Percentiles rank a stretch among this genome's conserved stretches.
phyloP scores from a whole-genome alignment of 2,113 vertebrate genomes.

The Xenus cinereus region DNA sequence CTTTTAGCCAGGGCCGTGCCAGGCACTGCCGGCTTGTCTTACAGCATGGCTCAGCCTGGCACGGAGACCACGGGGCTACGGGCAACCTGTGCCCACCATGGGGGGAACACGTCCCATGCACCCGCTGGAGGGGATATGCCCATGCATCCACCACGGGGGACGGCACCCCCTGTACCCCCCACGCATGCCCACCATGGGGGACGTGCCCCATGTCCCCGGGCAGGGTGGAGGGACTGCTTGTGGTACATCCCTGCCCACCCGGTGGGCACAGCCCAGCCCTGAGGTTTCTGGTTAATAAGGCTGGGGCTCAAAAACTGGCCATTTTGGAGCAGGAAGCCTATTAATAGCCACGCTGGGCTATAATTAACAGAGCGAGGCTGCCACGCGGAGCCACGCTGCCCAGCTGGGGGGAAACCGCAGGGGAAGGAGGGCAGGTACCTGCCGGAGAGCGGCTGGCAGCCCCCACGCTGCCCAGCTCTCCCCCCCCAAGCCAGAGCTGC shows the following conservation, averaged over 20 bases:
- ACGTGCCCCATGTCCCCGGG: fast-evolving
- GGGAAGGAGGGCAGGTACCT: neutral
- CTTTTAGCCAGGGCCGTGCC: neutral
- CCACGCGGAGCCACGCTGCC: neutral
- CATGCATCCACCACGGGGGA: fast-evolving
- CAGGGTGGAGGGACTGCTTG: neutral
- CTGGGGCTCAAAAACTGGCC: neutral
- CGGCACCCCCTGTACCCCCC: neutral
- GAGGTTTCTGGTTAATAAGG: slow-evolving; percentile 25
- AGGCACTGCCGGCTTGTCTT: neutral
- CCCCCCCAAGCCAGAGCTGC: neutral
- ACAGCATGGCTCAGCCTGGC: neutral
- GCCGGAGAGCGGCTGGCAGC: neutral
- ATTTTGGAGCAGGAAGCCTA: neutral
- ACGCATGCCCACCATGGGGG: fast-evolving
- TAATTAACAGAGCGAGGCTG: slow-evolving; percentile 39
- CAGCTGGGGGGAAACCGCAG: neutral
- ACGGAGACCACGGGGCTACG: fast-evolving
- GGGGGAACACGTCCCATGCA: fast-evolving
- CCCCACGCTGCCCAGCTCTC: neutral
- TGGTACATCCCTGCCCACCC: neutral
- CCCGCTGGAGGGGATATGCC: neutral
- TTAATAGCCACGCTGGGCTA: slow-evolving; percentile 17
- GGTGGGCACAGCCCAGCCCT: neutral
- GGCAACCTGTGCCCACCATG: neutral